Evolutionary conservation across 2,888 invertebrate species (phyloP).

Genomic region (Steinernema scapterisci): DNA sequence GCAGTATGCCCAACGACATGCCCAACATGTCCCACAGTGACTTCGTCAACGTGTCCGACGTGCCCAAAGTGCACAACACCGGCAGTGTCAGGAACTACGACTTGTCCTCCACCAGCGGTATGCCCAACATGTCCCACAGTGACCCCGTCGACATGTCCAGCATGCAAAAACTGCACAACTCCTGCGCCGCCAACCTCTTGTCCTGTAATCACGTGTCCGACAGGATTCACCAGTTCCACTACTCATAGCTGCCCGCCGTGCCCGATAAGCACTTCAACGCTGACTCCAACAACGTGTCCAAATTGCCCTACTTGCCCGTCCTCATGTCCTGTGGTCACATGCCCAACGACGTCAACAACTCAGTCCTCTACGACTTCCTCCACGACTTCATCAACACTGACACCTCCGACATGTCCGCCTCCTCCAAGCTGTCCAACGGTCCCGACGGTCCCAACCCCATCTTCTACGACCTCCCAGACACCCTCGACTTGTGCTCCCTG

Average conservation of each 20-base stretch:
- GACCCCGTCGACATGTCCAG: not conserved
- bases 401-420: not conserved
- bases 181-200: not conserved
- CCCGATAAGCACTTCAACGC: not conserved
- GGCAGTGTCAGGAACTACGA: not conserved
- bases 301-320: not conserved
- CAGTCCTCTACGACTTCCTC: not conserved
- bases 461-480: not conserved
- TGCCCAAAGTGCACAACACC: not conserved
- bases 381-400: not conserved
- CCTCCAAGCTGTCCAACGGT: not conserved
- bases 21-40: not conserved
- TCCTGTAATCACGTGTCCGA: not conserved
- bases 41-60: not conserved
- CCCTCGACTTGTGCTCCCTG: not conserved
- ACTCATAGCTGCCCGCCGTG: not conserved
- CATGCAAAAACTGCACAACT: not conserved
- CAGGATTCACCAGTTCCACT: not conserved
- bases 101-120: not conserved
- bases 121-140: not conserved
- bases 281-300: not conserved
- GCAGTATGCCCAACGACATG: not conserved
- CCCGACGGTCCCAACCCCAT: not conserved
- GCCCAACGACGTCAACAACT: not conserved
- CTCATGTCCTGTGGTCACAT: not conserved